Base-by-base conservation (phyloP, 1,140 invertebrate genomes). In the Leptoteleia sp. region DNA sequence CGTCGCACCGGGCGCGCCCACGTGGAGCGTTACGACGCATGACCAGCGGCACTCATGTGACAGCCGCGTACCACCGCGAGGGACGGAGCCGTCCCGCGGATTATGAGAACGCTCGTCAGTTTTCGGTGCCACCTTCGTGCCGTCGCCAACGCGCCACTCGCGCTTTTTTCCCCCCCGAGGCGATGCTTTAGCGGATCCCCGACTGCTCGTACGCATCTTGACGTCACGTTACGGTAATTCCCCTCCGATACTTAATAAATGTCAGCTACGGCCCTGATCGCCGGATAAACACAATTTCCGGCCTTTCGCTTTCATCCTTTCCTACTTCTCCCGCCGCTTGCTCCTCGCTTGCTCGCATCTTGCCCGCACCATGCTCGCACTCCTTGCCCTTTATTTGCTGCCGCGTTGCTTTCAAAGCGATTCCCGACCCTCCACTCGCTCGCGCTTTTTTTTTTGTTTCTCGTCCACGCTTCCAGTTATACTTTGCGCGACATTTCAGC, bases 201-300 rank as follows among this genome's bases (percentile, higher is more conserved):
- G 17, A 19, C 57, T 42, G 43, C 12, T 48, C 48, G 25, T 6
- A 22, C 40, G 62, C 62, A 67, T 45, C 48, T 65, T 65, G 35
- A 65, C 62, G 48, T 55, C 62, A 67, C 50, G 27, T 37, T 35
- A 67, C 47, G 62, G 62, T 67, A 67, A 67, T 67, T 52, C 47
- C 38, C 48, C 61, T 42, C 47, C 47, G 35, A 65, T 61, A 47
- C 40, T 47, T 25, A 38, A 29, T 62, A 62, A 43, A 59, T 33
- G 38, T 31, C 54, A 37, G 48, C 31, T 7, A 2, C 3, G 9
- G 15, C 45, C 27, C 7, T 16, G 9, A 29, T 25, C 42, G 13
- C 52, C 52, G 52, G 22, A 55, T 55, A 55, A 55, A 55, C 27
- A 55, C 37, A 55, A 55, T 55, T 54, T 54, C 50, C 52, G 35